Base-by-base conservation (phyloP, 2,113 vertebrate species). In the Smithornis capensis region DNA sequence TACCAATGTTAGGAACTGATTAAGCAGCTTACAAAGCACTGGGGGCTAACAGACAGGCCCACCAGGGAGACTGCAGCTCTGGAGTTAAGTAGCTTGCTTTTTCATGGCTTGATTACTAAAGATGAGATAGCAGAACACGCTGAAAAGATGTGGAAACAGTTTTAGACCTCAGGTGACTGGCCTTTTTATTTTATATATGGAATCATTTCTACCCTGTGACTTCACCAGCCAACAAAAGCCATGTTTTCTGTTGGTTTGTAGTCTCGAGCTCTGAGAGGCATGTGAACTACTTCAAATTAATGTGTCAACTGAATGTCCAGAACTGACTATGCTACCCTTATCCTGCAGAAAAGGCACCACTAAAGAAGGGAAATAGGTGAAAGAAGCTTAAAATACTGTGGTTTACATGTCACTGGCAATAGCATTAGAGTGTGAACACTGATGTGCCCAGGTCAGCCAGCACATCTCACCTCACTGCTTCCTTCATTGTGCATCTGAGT, bases 21-120 rank as follows among this genome's bases (percentile, higher is more conserved):
- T 97, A 98, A 97, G 95, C 95, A 96, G 95, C 96, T 98, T 96
- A 95, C 67, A 92, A 96, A 95, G 90, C 91, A 97, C 91, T 67
- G 31, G 92, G 68, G 92, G 89, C 95, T 97, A 97, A 97, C 7
- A 96, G 96, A 78, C 90, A 96, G 89, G 90, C 95, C 91, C 94
- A 96, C 97, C 95, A 95, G 95, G 96, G 93, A 96, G 67, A 95
- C 62, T 38, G 65, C 57, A 87, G 94, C 92, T 94, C 92, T 93
- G 90, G 84, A 95, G 68, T 97, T 96, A 97, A 97, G 97, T 94
- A 92, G 95, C 49, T 83, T 81, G 55, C 87, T 94, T 90, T 91
- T 93, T 93, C 79, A 85, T n/a, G 63, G 76, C 76, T 96, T 95
- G 87, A 97, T 97, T 97, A 97, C 95, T 96, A 95, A 81, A 95